Conservation (phyloP, 2,113 vertebrate species). For the Ophthalmolycus amberensis region DNA sequence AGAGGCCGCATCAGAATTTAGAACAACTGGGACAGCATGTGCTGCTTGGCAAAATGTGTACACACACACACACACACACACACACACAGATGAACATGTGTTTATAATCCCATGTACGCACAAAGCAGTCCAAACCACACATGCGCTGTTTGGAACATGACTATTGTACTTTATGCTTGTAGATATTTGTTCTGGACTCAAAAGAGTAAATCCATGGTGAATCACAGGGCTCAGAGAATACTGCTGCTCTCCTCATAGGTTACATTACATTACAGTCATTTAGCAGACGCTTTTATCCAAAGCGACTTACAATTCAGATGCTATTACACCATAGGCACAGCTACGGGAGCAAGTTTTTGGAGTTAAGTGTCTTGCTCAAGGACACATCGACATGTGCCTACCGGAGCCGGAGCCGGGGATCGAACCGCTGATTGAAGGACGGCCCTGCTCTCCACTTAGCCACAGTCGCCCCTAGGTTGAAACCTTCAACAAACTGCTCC, state of each 20-base stretch:
- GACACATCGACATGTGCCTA: too few species aligned
- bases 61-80: background rate
- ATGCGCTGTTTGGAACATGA: background rate
- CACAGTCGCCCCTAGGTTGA: background rate
- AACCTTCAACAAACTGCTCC: too few species aligned
- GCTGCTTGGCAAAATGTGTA: constrained; percentile 43
- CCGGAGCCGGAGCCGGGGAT: too few species aligned
- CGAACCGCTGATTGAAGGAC: too few species aligned
- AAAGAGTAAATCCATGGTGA: background rate
- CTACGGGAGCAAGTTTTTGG: too few species aligned
- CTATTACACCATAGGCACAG: too few species aligned
- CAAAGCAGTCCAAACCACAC: background rate
- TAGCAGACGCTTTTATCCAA: too few species aligned
- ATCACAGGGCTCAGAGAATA: background rate
- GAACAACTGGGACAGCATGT: constrained; percentile 67
- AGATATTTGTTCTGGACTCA: background rate
- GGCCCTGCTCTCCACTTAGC: too few species aligned
- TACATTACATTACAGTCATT: too few species aligned
- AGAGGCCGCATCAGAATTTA: constrained; percentile 58
- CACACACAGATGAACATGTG: background rate
- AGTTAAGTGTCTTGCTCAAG: too few species aligned
- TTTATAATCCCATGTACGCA: background rate
- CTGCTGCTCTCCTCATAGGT: background rate
- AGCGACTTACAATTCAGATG: too few species aligned
- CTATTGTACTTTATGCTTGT: too few species aligned